phyloP scores from a whole-genome alignment of 2,888 invertebrate species.

The Macaria liturata region DNA sequence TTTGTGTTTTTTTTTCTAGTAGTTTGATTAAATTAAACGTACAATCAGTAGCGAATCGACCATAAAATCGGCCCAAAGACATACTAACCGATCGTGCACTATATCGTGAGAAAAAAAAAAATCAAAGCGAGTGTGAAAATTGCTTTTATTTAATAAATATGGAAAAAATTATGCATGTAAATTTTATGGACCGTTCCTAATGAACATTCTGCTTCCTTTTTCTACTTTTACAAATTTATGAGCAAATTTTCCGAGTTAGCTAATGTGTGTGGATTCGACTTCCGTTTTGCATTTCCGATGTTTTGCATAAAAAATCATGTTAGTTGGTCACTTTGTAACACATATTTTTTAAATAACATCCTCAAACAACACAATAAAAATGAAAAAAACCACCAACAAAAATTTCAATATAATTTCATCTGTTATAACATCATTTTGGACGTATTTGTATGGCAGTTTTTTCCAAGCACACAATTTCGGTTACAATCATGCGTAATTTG shows the following conservation, averaged over 20 bases:
- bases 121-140: slow-evolving; percentile 57
- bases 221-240: slow-evolving; percentile 19
- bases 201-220: slow-evolving; percentile 40
- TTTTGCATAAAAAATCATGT: too few relatives aligned
- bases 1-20: too few relatives aligned
- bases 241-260: slow-evolving; percentile 14
- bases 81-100: slow-evolving; percentile 9
- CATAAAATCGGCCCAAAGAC: slow-evolving; percentile 13
- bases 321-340: too few relatives aligned
- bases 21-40: too few relatives aligned
- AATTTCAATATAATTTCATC: too few relatives aligned
- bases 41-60: slow-evolving; percentile 7
- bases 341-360: too few relatives aligned
- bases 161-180: slow-evolving; percentile 48
- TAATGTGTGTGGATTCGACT: slow-evolving; percentile 20
- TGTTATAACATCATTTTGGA: too few relatives aligned
- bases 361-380: too few relatives aligned
- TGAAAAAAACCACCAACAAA: too few relatives aligned
- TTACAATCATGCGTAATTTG: too few relatives aligned
- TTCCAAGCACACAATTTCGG: too few relatives aligned
- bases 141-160: slow-evolving; percentile 48
- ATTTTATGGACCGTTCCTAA: slow-evolving; percentile 35
- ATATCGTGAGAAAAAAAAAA: slow-evolving; percentile 54
- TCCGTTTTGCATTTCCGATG: slow-evolving; percentile 15
- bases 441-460: too few relatives aligned